Conservation (phyloP, 2,888 invertebrate species). For the Drosophila demipolita region DNA sequence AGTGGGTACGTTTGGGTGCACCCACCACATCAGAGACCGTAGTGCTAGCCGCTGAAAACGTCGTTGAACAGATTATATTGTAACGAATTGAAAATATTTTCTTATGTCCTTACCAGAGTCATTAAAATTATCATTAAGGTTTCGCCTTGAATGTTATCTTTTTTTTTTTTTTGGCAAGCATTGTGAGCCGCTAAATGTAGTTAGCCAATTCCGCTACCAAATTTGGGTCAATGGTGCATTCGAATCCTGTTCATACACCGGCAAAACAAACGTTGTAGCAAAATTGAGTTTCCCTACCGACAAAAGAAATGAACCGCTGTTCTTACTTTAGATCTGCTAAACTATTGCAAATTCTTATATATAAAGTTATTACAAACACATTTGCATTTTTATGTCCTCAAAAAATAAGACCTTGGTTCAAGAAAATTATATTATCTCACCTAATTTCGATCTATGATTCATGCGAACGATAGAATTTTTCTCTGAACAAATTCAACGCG, state of each 20-base stretch:
- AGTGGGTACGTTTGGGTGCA: slow-evolving; percentile 81
- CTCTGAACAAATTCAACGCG: neutral
- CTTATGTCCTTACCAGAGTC: too few species aligned
- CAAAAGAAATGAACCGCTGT: neutral
- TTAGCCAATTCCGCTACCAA: neutral
- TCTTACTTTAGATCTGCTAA: neutral
- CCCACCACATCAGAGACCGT: slow-evolving; percentile 83
- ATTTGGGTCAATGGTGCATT: neutral
- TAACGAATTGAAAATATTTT: slow-evolving; percentile 5
- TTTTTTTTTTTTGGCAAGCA: neutral
- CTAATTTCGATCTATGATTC: too few species aligned
- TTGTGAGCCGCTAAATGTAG: neutral
- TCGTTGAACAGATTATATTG: slow-evolving; percentile 41
- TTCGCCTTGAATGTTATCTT: neutral
- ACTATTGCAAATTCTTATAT: too few species aligned
- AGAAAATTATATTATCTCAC: too few species aligned
- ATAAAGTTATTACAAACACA: too few species aligned
- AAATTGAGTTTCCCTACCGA: neutral
- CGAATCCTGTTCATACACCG: neutral
- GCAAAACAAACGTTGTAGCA: neutral
- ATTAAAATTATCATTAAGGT: too few species aligned
- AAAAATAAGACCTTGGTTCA: too few species aligned
- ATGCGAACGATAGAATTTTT: too few species aligned
- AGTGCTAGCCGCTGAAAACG: slow-evolving; percentile 69
- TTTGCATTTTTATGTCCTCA: too few species aligned